These are phyloP conservation scores for Gadopsis bispinosus DNA, from an alignment of 2,797 vertebrate genomes.

Conservation along the genomic window DNA sequence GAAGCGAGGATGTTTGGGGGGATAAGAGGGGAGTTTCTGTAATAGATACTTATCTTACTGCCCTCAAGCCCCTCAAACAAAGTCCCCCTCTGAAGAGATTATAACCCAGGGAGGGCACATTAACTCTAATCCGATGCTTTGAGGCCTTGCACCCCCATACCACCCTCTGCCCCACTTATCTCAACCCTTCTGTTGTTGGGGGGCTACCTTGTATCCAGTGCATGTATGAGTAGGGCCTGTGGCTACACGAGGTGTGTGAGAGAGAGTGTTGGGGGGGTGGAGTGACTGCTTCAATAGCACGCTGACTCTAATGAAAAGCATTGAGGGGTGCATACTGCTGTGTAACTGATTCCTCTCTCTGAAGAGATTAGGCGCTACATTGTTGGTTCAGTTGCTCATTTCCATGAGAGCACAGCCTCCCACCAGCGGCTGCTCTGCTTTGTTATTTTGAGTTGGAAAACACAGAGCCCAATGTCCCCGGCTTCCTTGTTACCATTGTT, in stretches of 20 bases:
- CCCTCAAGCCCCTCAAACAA: conserved; percentile 89
- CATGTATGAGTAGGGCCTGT: conserved; percentile 82
- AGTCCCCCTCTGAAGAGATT: conserved; percentile 90
- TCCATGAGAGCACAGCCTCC: conserved; percentile 88
- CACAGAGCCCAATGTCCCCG: conserved; percentile 80
- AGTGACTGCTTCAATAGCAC: conserved; percentile 81
- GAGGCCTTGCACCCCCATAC: conserved; percentile 82
- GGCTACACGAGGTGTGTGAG: conserved; percentile 75
- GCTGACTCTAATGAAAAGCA: conserved; percentile 86
- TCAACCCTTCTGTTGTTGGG: conserved; percentile 83
- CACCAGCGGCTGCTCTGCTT: conserved; percentile 76
- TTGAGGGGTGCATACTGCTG: conserved; percentile 86
- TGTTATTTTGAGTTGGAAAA: conserved; percentile 81
- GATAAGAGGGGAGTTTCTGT: conserved; percentile 88
- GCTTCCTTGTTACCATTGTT: conserved; percentile 89
- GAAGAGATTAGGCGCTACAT: conserved; percentile 89
- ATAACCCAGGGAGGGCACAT: conserved; percentile 90
- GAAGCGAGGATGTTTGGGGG: conserved; percentile 79
- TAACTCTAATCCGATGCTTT: conserved; percentile 91
- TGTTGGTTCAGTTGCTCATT: conserved; percentile 90
- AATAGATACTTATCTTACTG: conserved; percentile 92
- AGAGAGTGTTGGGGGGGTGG: conserved; percentile 61
- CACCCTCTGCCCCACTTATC: conserved; percentile 84
- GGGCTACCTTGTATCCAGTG: conserved; percentile 82
- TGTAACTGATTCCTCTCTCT: conserved; percentile 90